These are phyloP conservation scores for Semnopithecus entellus DNA, from an alignment of 2,113 vertebrate species.

Conservation along the genomic window DNA sequence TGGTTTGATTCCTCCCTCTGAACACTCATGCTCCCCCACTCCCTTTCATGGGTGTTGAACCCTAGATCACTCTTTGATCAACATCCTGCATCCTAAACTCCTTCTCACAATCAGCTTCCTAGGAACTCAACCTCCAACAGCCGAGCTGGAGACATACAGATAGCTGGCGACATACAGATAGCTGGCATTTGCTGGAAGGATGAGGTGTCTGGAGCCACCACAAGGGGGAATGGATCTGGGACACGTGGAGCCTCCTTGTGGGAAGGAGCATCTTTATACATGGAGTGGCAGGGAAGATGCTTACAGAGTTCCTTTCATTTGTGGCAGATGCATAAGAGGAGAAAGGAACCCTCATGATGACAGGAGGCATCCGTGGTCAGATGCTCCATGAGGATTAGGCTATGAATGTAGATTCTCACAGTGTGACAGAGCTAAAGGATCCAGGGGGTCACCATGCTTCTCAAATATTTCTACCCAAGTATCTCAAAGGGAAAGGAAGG, in stretches of 20 bases:
- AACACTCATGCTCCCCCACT: neutral
- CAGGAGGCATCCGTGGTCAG: neutral
- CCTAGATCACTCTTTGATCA: neutral
- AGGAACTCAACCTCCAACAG: neutral
- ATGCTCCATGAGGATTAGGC: neutral
- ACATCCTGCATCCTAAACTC: neutral
- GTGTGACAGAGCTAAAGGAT: neutral
- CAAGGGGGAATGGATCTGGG: neutral
- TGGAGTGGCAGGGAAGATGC: neutral
- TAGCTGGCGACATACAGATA: neutral
- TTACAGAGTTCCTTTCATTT: neutral
- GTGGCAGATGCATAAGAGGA: neutral
- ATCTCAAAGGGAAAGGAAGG: neutral
- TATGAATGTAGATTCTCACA: neutral
- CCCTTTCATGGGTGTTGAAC: neutral
- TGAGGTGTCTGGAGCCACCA: neutral
- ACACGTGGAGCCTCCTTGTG: too few species aligned
- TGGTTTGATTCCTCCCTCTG: neutral
- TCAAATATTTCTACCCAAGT: neutral
- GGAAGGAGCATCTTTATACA: neutral
- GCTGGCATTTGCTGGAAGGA: neutral
- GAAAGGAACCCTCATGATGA: neutral
- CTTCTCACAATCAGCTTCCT: neutral
- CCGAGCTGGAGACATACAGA: neutral
- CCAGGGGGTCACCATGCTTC: neutral